Conservation (phyloP, 1,140 invertebrate genomes). For the Schlechtendalia chinensis region DNA sequence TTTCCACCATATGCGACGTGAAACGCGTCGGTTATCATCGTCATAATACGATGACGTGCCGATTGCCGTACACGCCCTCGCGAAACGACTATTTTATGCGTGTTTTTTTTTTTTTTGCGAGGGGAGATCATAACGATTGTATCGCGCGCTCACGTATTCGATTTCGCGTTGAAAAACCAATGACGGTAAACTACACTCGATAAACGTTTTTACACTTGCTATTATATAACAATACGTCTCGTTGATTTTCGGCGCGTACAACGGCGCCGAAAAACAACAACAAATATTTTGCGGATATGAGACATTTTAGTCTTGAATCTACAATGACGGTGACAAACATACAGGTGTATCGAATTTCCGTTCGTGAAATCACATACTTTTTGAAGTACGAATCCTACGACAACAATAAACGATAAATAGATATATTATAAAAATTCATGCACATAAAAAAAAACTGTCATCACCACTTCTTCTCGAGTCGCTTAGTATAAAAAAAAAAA, state of each 20-base stretch:
- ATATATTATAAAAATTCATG: too few species aligned
- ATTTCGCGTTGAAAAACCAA: not conserved
- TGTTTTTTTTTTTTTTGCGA: slow-evolving; percentile 14
- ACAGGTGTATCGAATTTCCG: too few species aligned
- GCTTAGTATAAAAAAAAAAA: too few species aligned
- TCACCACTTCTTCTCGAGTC: too few species aligned
- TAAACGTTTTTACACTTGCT: not conserved
- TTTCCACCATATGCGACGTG: slow-evolving; percentile 19
- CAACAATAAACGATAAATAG: too few species aligned
- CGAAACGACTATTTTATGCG: not conserved
- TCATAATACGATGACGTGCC: not conserved
- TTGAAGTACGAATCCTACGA: too few species aligned
- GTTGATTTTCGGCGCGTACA: too few species aligned
- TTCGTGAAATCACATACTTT: too few species aligned
- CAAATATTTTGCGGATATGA: not conserved
- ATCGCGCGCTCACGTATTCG: not conserved
- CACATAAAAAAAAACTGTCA: too few species aligned
- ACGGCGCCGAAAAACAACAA: too few species aligned
- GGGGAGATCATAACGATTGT: not conserved
- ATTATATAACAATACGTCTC: not conserved
- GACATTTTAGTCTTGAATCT: not conserved
- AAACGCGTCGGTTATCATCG: slow-evolving; percentile 12
- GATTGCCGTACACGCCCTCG: not conserved
- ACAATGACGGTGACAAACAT: too few species aligned
- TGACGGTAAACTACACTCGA: not conserved